phyloP scores from a whole-genome alignment of 1,140 invertebrate genomes.

The Drosophila sp. region DNA sequence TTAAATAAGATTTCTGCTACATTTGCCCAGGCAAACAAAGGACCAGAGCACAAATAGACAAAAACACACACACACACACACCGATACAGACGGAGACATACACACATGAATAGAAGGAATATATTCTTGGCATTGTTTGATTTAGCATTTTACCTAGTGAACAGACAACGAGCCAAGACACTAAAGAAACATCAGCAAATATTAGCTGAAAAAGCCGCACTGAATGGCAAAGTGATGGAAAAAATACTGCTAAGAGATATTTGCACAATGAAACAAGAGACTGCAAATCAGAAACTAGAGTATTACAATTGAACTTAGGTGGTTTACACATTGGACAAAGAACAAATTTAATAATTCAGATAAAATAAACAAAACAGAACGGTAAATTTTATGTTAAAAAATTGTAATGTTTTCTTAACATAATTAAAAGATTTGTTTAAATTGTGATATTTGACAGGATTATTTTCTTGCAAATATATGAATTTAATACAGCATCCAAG shows the following conservation, averaged over 20 bases:
- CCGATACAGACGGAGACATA: not conserved
- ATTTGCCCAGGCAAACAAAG: constrained; percentile 58
- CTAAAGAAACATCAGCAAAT: constrained; percentile 36
- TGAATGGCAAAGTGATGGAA: constrained; percentile 22
- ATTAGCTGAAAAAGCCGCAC: constrained; percentile 45
- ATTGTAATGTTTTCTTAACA: not conserved
- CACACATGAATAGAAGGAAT: constrained; percentile 9
- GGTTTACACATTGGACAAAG: not conserved
- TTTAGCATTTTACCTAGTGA: constrained; percentile 55
- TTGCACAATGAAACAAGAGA: constrained; percentile 28
- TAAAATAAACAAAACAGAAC: not conserved
- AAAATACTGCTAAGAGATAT: constrained; percentile 40
- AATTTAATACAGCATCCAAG: too few species aligned
- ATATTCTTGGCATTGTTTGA: constrained; percentile 46
- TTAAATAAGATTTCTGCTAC: constrained; percentile 63
- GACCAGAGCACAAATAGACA: constrained; percentile 36
- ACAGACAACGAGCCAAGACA: constrained; percentile 43
- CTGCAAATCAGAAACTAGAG: not conserved
- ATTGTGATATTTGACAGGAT: too few species aligned
- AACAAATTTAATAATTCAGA: not conserved
- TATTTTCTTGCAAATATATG: too few species aligned
- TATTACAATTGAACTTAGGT: not conserved
- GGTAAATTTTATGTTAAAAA: not conserved
- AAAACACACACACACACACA: constrained; percentile 3
- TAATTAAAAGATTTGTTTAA: too few species aligned